phyloP scores from a whole-genome alignment of 2,113 vertebrate species.

The Cyphomyrus plagiostoma region DNA sequence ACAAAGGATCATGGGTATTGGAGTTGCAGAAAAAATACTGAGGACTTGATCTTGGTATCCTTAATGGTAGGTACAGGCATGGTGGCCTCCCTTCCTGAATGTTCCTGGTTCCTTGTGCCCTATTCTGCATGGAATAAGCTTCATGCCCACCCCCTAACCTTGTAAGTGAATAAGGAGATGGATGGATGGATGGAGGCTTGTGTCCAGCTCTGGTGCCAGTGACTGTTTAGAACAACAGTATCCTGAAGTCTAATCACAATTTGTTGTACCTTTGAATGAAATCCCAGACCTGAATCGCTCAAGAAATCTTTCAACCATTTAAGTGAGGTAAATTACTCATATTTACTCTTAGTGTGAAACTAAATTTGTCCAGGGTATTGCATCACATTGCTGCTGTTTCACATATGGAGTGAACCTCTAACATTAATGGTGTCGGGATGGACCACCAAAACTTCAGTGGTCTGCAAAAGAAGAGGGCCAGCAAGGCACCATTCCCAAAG shows the following conservation, averaged over 20 bases:
- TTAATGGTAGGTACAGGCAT: not conserved
- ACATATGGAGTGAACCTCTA: not conserved
- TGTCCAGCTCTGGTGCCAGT: not conserved
- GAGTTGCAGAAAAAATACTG: not conserved
- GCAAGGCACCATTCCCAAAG: not conserved
- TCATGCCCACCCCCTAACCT: not conserved
- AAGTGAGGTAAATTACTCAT: not conserved
- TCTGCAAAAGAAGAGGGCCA: not conserved
- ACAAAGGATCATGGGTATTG: not conserved
- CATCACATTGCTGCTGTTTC: not conserved
- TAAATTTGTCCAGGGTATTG: not conserved
- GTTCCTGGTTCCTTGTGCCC: not conserved
- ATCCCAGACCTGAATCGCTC: not conserved
- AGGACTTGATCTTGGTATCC: not conserved
- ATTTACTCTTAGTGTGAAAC: not conserved
- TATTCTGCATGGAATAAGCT: not conserved
- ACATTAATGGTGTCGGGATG: not conserved
- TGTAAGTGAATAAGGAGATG: not conserved
- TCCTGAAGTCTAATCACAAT: not conserved
- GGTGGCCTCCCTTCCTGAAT: not conserved
- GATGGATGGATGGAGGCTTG: not conserved
- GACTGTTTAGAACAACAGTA: not conserved
- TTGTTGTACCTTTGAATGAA: not conserved
- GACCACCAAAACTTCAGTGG: not conserved
- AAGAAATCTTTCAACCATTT: not conserved